Evolutionary conservation across 2,888 invertebrate species (phyloP), one percentile per base, ranked within the genome.

Genomic region (Pyralis farinalis): DNA sequence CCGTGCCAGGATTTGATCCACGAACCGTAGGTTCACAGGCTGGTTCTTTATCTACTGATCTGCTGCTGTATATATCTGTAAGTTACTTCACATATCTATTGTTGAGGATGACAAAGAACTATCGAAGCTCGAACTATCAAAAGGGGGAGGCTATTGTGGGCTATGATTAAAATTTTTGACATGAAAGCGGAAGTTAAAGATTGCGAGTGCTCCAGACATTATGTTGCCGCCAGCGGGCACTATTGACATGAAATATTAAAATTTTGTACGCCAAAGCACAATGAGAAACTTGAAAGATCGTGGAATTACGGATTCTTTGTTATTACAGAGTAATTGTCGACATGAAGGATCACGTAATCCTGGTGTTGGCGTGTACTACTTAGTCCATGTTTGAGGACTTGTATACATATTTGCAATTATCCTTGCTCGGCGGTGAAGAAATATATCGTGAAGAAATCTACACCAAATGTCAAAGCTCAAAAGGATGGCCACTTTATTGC

Each of bases 131-230:
- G 22, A 22, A 25, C 32, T 33, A 27, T 33, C 25, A 8, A 12
- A 40, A 36, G 32, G 40, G 34, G 30, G 33, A 28, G 33, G 20
- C 53, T 42, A 49, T 58, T 60, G 56, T 56, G 30, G 20, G 35
- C 43, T 44, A 40, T 53, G 59, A 59, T 58, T 59, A 53, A 58
- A 55, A 49, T 53, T 52, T 51, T 53, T 46, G 41, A 39, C 37
- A 36, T 40, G 43, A 42, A 51, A 43, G 40, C 47, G 22, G 10
- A 27, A 33, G 33, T 46, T 41, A 34, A 44, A 46, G 38, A 43
- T 43, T 45, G 33, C 29, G 25, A 30, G 33, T 31, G 21, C 22
- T 8, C 11, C 31, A 22, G 45, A 34, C 28, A 37, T 40, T 37
- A 36, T 44, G 39, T 44, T 47, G 43, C 43, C 16, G 4, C 42